These are phyloP conservation scores for Collichthys lucidus DNA, from an alignment of 2,113 vertebrate genomes.

Conservation along the genomic window DNA sequence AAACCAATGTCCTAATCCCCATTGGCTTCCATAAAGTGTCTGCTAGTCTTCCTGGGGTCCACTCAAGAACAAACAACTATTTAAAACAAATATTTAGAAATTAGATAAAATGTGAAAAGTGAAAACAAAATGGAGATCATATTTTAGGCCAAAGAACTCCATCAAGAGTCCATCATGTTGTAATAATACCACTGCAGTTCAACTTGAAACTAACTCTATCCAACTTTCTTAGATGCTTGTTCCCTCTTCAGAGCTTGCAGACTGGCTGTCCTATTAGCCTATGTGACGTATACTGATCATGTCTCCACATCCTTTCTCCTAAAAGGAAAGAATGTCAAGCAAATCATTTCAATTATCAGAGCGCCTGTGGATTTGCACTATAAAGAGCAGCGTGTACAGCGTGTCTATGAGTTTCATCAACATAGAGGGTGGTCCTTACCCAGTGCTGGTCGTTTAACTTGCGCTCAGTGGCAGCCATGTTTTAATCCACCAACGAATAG, in stretches of 20 bases:
- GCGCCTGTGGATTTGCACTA: constrained; percentile 66
- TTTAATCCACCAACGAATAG: constrained; percentile 69
- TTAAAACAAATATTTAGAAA: no score
- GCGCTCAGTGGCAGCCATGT: constrained; percentile 68
- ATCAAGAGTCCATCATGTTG: no score
- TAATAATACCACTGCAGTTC: background rate
- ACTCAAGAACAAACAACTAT: no score
- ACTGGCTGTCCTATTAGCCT: constrained; percentile 43
- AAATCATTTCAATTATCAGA: constrained; percentile 76
- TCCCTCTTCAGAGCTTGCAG: background rate
- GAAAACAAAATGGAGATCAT: no score
- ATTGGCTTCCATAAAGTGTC: no score
- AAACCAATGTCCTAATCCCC: no score
- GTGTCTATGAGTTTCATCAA: constrained; percentile 62
- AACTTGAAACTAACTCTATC: background rate
- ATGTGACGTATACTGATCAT: constrained; percentile 56
- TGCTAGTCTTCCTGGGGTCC: no score
- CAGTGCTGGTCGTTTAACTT: constrained; percentile 65
- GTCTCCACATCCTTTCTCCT: constrained; percentile 62
- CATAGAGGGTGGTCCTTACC: constrained; percentile 72
- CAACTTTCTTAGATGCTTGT: constrained; percentile 17
- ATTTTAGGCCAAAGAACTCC: no score
- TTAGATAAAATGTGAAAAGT: no score
- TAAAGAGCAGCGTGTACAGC: constrained; percentile 63
- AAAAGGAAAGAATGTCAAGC: constrained; percentile 67